A percentile compares a stretch with the other conserved stretches of the same genome.
Conservation (phyloP, 2,113 vertebrate species). For the Carassius carassius region DNA sequence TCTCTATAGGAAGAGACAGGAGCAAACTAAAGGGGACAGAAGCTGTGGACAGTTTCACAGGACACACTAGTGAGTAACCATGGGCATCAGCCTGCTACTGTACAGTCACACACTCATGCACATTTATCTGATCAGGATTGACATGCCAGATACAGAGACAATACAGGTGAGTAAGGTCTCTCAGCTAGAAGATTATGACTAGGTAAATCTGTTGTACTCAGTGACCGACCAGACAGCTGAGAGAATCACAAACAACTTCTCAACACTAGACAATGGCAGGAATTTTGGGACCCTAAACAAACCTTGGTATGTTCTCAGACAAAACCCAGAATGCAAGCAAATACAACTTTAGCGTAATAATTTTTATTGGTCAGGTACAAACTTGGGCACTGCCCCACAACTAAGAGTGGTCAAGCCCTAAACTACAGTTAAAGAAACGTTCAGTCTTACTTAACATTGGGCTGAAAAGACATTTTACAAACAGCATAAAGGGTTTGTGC, state of each 20-base stretch:
- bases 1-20: background rate
- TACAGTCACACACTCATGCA: conserved; percentile 8
- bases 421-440: background rate
- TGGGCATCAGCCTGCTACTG: background rate
- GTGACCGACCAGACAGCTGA: background rate
- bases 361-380: background rate
- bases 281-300: background rate
- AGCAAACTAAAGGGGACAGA: background rate
- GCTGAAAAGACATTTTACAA: background rate
- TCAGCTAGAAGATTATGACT: background rate
- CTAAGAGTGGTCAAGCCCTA: background rate
- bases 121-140: conserved; percentile 15
- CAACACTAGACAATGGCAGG: background rate
- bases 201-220: background rate
- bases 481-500: background rate
- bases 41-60: background rate
- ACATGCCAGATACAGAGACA: background rate
- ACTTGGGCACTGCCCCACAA: background rate
- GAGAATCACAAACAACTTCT: background rate
- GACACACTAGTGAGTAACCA: background rate
- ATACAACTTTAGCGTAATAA: background rate
- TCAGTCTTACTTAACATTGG: background rate
- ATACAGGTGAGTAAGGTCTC: conserved; percentile 6
- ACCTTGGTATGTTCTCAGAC: background rate
- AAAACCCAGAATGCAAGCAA: background rate